Base-by-base conservation (phyloP, 2,888 invertebrate genomes). In the Diaperis boleti region DNA sequence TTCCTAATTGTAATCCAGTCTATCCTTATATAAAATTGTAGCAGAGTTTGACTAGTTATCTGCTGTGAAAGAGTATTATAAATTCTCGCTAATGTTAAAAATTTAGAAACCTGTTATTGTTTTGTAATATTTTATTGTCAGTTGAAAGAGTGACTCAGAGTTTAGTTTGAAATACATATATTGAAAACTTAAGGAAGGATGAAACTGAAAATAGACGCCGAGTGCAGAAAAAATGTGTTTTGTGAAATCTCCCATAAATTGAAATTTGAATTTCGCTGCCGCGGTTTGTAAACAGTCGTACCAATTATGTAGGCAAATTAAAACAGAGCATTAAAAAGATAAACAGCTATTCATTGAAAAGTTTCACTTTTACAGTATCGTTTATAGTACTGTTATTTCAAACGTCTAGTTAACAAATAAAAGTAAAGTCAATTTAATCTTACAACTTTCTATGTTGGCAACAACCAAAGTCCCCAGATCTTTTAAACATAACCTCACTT, bases 51-150 rank as follows among this genome's bases (percentile, higher is more conserved):
- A 52, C n/a, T 49, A 49, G 59, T 59, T 57, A 56, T 45, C 56
- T 37, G 18, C 13, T 33, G 18, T 41, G 31, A 29, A 45, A 39
- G 41, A 59, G 42, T 59, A 39, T 59, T 59, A 59, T 57, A 57
- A 55, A 57, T 59, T 59, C 49, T 41, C 50, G 49, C 50, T 60
- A 60, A 52, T 59, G 49, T 59, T 59, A 47, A 41, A 57, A 49
- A 22, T 60, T 33, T 60, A 60, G 52, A 20, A 37, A 42, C 42
- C 44, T 60, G 59, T 60, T 60, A 52, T 49, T 50, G 26, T 44
- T 60, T 52, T 33, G 42, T 60, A 52, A 60, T 60, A 60, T 60
- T 60, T 60, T 60, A 60, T 60, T 31, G 52, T 52, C 59, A 39
- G 59, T 60, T 60, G 26, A 39, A 44, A 37, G 41, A 49, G 41